phyloP scores from a whole-genome alignment of 2,888 invertebrate genomes.

The Cryptocephalus primarius region DNA sequence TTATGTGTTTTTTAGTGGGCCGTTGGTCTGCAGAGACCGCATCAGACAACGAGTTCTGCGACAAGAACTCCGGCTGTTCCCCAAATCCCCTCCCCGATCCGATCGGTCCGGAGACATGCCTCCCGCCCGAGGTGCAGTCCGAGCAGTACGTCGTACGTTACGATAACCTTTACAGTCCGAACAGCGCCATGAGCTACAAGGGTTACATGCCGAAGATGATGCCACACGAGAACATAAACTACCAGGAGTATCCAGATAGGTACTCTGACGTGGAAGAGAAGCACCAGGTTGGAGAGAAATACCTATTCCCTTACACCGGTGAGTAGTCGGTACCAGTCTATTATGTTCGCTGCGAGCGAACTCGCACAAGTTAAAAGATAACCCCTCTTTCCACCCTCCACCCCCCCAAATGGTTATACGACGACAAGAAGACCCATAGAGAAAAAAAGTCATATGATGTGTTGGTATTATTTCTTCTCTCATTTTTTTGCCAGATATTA shows the following conservation, averaged over 20 bases:
- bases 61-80: constrained; percentile 35
- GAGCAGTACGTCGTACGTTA: constrained; percentile 38
- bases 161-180: constrained; percentile 29
- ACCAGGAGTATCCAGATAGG: constrained; percentile 50
- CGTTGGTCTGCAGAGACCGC: constrained; percentile 74
- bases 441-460: too few relatives aligned
- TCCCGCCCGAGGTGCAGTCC: constrained; percentile 37
- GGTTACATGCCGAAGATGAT: constrained; percentile 30
- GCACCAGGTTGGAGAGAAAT: constrained; percentile 64
- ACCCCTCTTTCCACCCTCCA: too few relatives aligned
- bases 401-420: too few relatives aligned
- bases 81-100: constrained; percentile 69
- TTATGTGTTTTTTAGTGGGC: constrained; percentile 31
- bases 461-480: too few relatives aligned
- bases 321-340: constrained; percentile 16
- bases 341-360: neutral
- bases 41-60: constrained; percentile 61
- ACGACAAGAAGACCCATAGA: too few relatives aligned
- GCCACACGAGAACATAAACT: constrained; percentile 33
- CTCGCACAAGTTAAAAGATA: neutral
- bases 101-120: constrained; percentile 52
- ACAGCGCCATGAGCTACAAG: constrained; percentile 23
- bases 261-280: constrained; percentile 63
- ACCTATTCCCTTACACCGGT: constrained; percentile 75
- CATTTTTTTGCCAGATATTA: too few relatives aligned